Evolutionary conservation across 2,113 vertebrate species (phyloP).

Genomic region (Helogale parvula): DNA sequence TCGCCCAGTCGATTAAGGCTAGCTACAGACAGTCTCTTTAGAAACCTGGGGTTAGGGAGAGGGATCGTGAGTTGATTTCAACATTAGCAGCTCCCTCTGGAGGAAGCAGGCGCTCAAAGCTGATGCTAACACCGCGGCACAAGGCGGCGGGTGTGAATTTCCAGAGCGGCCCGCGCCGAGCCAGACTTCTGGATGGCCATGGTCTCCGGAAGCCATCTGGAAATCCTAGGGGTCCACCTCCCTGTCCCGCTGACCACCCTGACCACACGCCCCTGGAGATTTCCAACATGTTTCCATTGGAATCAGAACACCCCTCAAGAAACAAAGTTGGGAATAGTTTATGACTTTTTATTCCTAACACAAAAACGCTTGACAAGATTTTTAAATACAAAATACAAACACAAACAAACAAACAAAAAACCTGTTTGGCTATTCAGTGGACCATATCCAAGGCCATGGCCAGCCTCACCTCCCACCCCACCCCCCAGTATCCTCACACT

Average conservation of each 20-base stretch:
- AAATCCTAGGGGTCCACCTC: background rate
- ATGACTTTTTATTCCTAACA: constrained; percentile 84
- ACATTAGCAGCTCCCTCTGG: background rate
- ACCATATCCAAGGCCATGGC: constrained; percentile 58
- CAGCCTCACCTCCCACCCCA: background rate
- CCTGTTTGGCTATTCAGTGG: constrained; percentile 70
- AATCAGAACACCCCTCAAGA: constrained; percentile 70
- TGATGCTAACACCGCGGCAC: background rate
- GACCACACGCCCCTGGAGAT: background rate
- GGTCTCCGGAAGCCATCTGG: constrained; percentile 24
- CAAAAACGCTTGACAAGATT: constrained; percentile 71
- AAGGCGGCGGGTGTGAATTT: background rate
- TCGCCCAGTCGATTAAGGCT: constrained; percentile 70
- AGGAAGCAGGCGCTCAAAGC: background rate
- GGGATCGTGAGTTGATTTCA: background rate
- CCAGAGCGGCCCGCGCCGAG: background rate
- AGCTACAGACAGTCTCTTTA: constrained; percentile 54
- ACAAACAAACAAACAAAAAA: constrained; percentile 12
- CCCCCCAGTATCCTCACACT: background rate
- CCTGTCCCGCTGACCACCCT: background rate
- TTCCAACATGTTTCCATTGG: constrained; percentile 64
- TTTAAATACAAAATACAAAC: constrained; percentile 70
- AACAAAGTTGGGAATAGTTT: constrained; percentile 73
- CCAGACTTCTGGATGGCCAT: background rate
- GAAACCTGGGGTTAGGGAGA: constrained; percentile 12